Base-by-base conservation (phyloP, 2,113 vertebrate species). In the Cepphus grylle region DNA sequence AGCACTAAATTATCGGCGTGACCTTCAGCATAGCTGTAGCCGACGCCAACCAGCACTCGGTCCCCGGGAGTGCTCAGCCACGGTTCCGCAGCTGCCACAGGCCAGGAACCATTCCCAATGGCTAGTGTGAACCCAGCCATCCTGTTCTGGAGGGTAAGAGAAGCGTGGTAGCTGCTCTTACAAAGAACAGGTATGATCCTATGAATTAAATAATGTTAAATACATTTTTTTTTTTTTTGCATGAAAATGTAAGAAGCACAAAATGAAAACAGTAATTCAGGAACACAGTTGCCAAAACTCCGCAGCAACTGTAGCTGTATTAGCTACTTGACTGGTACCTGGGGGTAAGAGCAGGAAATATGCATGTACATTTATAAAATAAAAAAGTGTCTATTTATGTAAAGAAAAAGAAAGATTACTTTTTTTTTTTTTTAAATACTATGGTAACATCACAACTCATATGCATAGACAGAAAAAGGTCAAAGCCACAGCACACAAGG, bases 141-240 rank as follows among this genome's bases (percentile, higher is more conserved):
- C 32, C 42, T 42, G 2, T 50, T 86, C 42, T 73, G 32, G 38
- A 66, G 20, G 22, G 8, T 61, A 42, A 61, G 40, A 80, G 74
- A 61, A 69, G 5, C 0, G 0, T 59, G 13, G 12, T 23, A 72
- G 20, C 12, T 43, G 14, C 26, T 72, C 14, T 69, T 32, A 32
- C 15, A 73, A 77, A 73, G n/a, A 73, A 32, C 5, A 38, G 6
- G 13, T 11, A 55, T 13, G 22, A 88, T 25, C 23, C 9, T 76
- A 25, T 17, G 3, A 61, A 79, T 71, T 74, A 66, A 76, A 58
- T 42, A 27, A 61, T 23, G 26, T 10, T 56, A 69, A 79, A 84
- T 72, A 1, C 19, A 9, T 32, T 84, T 82, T 67, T 45, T 86
- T 40, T 8, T 40, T 40, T 40, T 40, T 40, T 38, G 2, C 14